A percentile compares a stretch with the other conserved stretches of the same genome.
These are phyloP conservation scores for Chaetodon trifasciatus DNA, from an alignment of 2,797 vertebrate genomes.

Conservation along the genomic window DNA sequence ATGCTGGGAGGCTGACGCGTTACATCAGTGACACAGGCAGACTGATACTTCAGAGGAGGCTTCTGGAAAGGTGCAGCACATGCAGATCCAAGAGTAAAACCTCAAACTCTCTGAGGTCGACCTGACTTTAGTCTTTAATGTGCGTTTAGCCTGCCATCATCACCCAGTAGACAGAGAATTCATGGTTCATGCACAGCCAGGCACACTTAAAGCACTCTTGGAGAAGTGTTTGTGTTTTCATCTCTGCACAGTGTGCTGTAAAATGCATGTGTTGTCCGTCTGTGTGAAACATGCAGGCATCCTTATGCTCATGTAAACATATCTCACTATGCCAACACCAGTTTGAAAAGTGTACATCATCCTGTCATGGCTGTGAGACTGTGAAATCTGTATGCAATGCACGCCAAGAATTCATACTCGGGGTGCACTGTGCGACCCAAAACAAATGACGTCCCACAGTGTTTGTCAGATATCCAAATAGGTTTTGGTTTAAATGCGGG, in stretches of 20 bases:
- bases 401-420: slow-evolving; percentile 41
- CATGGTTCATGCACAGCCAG: slow-evolving; percentile 4
- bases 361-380: slow-evolving; percentile 19
- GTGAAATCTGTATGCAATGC: slow-evolving; percentile 31
- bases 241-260: background rate
- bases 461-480: background rate
- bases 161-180: slow-evolving; percentile 9
- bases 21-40: slow-evolving; percentile 35
- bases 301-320: slow-evolving; percentile 39
- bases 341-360: slow-evolving; percentile 15
- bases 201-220: background rate
- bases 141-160: slow-evolving; percentile 3
- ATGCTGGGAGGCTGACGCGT: slow-evolving; percentile 39
- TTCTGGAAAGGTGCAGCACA: slow-evolving; percentile 42
- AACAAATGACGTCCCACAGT: slow-evolving; percentile 13
- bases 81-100: slow-evolving; percentile 32
- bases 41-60: slow-evolving; percentile 41
- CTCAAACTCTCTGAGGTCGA: slow-evolving; percentile 13
- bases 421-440: slow-evolving; percentile 2
- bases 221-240: slow-evolving; percentile 4
- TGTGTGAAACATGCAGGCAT: slow-evolving; percentile 30
- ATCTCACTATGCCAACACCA: slow-evolving; percentile 53
- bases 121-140: slow-evolving; percentile 12
- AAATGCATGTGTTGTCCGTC: slow-evolving; percentile 6
- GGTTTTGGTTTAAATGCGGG: slow-evolving; percentile 20